Percentiles rank a stretch among this genome's conserved stretches.
Conservation (phyloP, 2,797 vertebrate genomes). For the Spinus olivaceus region DNA sequence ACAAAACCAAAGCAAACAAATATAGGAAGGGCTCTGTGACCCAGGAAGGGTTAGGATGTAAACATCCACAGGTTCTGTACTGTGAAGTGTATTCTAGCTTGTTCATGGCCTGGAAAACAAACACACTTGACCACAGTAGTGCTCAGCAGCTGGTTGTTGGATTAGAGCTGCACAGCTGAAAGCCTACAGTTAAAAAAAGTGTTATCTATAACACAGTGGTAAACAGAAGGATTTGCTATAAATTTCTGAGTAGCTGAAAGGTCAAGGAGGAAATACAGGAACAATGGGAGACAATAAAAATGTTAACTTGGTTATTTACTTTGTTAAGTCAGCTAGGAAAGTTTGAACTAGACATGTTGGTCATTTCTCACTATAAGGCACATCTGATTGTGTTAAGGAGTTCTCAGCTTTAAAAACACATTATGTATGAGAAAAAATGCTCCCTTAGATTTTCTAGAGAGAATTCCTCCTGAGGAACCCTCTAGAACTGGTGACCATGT, state of each 20-base stretch:
- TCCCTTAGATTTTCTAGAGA: background rate
- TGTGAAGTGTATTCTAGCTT: background rate
- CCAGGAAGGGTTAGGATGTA: background rate
- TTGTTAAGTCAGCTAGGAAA: background rate
- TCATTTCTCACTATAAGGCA: background rate
- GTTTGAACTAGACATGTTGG: background rate
- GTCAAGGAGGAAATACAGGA: background rate
- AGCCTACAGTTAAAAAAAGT: background rate
- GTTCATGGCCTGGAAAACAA: constrained; percentile 27
- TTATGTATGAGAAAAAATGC: background rate
- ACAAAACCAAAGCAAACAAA: background rate
- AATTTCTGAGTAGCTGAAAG: background rate
- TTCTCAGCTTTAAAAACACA: background rate
- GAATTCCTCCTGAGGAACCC: background rate
- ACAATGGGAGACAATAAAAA: background rate
- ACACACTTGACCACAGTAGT: background rate
- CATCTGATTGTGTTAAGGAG: background rate
- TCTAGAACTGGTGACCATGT: background rate
- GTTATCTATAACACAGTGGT: background rate
- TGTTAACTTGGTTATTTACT: background rate
- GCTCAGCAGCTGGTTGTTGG: background rate
- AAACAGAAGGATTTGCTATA: background rate
- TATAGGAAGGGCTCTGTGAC: background rate
- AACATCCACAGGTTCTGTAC: background rate
- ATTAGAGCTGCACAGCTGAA: constrained; percentile 20